These are phyloP conservation scores for Cherax quadricarinatus DNA, from an alignment of 1,140 invertebrate genomes.

Conservation along the genomic window DNA sequence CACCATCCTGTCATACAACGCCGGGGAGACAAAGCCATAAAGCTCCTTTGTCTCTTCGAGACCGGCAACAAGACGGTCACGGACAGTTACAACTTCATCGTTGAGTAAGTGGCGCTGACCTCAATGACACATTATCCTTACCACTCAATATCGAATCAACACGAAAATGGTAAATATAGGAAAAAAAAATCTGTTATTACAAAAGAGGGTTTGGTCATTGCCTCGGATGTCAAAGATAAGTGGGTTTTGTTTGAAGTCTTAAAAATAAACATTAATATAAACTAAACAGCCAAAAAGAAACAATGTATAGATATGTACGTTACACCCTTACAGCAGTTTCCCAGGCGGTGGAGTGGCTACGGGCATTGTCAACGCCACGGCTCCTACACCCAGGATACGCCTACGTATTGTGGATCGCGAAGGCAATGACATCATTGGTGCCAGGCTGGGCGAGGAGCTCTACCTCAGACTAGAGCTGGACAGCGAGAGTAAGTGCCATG, in stretches of 20 bases:
- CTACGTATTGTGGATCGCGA: conserved; percentile 76
- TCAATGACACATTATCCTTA: too few relatives aligned
- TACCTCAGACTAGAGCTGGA: conserved; percentile 76
- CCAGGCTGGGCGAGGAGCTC: conserved; percentile 76
- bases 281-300: too few relatives aligned
- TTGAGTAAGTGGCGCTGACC: conserved; percentile 74
- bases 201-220: too few relatives aligned
- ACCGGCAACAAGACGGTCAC: conserved; percentile 77
- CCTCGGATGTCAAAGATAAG: too few relatives aligned
- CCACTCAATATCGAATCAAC: too few relatives aligned
- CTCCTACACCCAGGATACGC: conserved; percentile 76
- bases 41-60: conserved; percentile 79
- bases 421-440: conserved; percentile 76
- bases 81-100: conserved; percentile 75
- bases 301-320: too few relatives aligned
- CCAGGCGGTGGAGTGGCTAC: conserved; percentile 73
- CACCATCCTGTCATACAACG: conserved; percentile 81
- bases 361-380: conserved; percentile 76
- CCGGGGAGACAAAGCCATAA: conserved; percentile 80
- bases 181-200: too few relatives aligned
- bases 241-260: too few relatives aligned
- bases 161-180: not conserved
- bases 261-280: too few relatives aligned
- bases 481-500: conserved; percentile 74
- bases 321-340: conserved; percentile 27